phyloP scores from a whole-genome alignment of 2,113 vertebrate species.

The Saiga tatarica region DNA sequence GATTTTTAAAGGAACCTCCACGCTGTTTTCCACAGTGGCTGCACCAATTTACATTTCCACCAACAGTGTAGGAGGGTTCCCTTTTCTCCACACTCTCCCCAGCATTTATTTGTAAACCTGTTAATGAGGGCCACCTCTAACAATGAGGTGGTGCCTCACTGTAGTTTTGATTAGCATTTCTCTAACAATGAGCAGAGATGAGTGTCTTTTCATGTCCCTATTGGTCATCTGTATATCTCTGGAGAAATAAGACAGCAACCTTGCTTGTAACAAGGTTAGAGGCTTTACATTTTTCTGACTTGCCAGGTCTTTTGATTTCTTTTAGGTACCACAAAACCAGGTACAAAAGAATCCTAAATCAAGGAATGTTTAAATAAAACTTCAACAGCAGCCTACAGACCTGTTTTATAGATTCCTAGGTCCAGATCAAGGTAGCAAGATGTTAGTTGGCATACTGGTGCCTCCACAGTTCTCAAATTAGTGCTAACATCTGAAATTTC shows the following conservation, averaged over 20 bases:
- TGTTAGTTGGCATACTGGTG: neutral
- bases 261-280: neutral
- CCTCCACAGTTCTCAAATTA: conserved; percentile 20
- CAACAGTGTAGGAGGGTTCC: neutral
- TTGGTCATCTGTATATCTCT: neutral
- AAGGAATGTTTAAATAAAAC: neutral
- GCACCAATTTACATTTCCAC: neutral
- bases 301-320: neutral
- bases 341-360: neutral
- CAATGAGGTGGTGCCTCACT: neutral
- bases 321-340: neutral
- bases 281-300: neutral
- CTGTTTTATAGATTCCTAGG: neutral
- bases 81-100: neutral
- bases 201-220: neutral
- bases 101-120: neutral
- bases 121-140: neutral
- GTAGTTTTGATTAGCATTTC: neutral
- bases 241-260: neutral
- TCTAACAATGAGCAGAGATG: neutral
- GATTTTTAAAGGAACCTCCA: neutral
- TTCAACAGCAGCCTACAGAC: neutral
- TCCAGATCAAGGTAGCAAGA: neutral
- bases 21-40: neutral
- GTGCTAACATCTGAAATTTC: neutral